Base-by-base conservation (phyloP, 2,113 vertebrate species). In the Phaethornis superciliosus region DNA sequence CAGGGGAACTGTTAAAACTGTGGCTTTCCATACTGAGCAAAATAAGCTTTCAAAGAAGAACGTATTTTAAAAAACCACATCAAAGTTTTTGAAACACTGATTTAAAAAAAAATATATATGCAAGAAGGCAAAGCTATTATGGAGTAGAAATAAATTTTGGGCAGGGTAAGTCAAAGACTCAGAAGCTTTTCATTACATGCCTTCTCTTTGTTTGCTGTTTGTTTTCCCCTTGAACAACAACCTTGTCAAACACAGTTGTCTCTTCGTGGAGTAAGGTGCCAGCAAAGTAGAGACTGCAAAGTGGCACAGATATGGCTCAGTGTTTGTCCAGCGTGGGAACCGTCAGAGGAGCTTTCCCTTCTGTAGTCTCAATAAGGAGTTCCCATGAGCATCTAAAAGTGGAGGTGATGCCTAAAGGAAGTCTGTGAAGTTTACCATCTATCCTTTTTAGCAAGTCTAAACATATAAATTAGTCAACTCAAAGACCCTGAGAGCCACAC, bases 1-100 rank as follows among this genome's bases (percentile, higher is more conserved):
- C 81, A 54, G 93, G 85, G 52, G 88, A 95, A 88, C 76, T 78
- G 91, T 58, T 88, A 86, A 90, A 96, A 91, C 62, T 85, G 76
- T 81, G 89, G 90, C 59, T 96, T 96, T 94, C 70, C 76, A 76
- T 95, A 85, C 93, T 96, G 93, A 96, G 52, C 27, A 92, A 55
- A 74, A 96, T 22, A 77, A 44, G 58, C 70, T 97, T 94, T 96
- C 77, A 97, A 96, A 97, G 90, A 82, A 87, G 95, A 95, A 80
- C 78, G 70, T 35, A 54, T 28, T 28, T 30, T 44, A 84, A 81
- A 37, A 52, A 72, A 81, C 74, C 93, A 96, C 71, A 79, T 89
- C 81, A 94, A 71, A 95, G 76, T 32, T 88, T 79, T 76, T 92
- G 67, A 93, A 92, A 94, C 83, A 91, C 6, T 5, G 40, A 87